Percentiles rank a stretch among this genome's conserved stretches.
Conservation (phyloP, 2,113 vertebrate species). For the Neomonachus schauinslandi region DNA sequence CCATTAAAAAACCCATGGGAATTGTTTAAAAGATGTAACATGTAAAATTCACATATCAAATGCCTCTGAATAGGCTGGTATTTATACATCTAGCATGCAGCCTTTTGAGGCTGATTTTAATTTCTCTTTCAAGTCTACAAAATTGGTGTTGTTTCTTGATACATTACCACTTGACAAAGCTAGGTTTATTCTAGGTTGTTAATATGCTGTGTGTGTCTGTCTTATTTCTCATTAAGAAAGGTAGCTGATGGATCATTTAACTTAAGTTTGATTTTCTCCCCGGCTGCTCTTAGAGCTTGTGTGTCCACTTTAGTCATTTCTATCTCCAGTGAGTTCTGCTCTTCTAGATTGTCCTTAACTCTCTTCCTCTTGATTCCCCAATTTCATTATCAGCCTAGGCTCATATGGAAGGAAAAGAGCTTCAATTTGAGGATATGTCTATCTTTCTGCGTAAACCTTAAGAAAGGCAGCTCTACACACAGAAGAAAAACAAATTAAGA, state of each 20-base stretch:
- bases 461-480: background rate
- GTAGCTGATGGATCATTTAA: conserved; percentile 35
- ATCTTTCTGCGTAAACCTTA: background rate
- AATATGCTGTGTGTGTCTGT: background rate
- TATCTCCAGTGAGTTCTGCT: conserved; percentile 16
- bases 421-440: background rate
- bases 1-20: background rate
- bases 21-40: background rate
- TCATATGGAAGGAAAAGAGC: background rate
- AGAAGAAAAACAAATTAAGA: background rate
- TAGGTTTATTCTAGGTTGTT: background rate
- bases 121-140: background rate
- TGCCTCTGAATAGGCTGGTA: background rate
- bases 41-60: background rate
- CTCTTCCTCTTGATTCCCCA: background rate
- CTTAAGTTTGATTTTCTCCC: conserved; percentile 38
- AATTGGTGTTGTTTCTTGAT: background rate
- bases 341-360: background rate
- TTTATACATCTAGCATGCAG: background rate
- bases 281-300: background rate
- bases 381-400: background rate
- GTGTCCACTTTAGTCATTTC: conserved; percentile 17
- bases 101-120: background rate
- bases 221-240: conserved; percentile 44
- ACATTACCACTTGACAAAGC: background rate